Evolutionary conservation across 1,140 invertebrate genomes (phyloP), one percentile per base, ranked within the genome.

Genomic region (Papilio aristodemus): DNA sequence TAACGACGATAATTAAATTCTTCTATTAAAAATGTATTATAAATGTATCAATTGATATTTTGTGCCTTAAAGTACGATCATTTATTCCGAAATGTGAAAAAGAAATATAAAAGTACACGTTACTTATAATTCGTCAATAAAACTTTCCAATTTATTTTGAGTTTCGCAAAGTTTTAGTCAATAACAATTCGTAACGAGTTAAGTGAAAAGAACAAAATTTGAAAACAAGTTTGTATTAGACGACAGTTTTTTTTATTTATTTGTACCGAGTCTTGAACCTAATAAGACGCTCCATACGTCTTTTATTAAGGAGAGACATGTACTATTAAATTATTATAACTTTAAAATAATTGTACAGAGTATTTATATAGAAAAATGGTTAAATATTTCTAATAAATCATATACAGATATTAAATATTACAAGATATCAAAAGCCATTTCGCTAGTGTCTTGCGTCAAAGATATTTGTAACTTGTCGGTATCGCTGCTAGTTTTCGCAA

Each of bases 361-460:
- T n/a, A n/a, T n/a, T n/a, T n/a, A n/a, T n/a, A n/a, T n/a, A n/a
- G n/a, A n/a, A n/a, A n/a, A n/a, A n/a, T n/a, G n/a, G n/a, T n/a
- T n/a, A n/a, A n/a, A n/a, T n/a, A n/a, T n/a, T 38, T 38, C 11
- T 38, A 38, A 8, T 38, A 38, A 38, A 38, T 38, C 37, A 38
- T 11, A 38, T 38, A 10, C 2, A 38, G 4, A 4, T 10, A 38
- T 10, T 8, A 13, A 14, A 43, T 43, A 43, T 7, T 43, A 7
- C 41, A 5, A 43, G 4, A 43, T 14, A 5, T 4, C 41, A 43
- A 43, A 14, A 14, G 4, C n/a, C 41, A n/a, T 17, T 46, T 10
- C 62, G 62, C 41, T 66, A 17, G 43, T 37, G 8, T 9, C 63
- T 66, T 66, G 41, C 39, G 63, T n/a, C 41, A 66, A 66, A 43